Base-by-base conservation (phyloP, 2,797 vertebrate genomes). In the Danio aesculapii region DNA sequence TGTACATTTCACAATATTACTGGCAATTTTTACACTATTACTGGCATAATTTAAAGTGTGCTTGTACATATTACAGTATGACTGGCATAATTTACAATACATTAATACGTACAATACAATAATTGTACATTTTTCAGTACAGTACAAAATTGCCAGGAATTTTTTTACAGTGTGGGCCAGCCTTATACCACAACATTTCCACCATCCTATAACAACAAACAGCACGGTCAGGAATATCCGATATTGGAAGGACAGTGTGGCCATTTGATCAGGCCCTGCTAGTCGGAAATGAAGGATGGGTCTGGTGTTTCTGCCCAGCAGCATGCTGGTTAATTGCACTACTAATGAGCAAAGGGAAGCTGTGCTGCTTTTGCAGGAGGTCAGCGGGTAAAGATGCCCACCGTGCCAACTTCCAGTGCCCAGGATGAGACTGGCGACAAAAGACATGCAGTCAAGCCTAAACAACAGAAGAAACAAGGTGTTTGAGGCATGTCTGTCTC, bases 331-430 rank as follows among this genome's bases (percentile, higher is more conserved):
- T 83, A 83, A 85, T 83, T 70, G 58, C 2, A 41, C 69, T 74
- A 78, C 52, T 85, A 81, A 83, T 83, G 74, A 75, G 69, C 78
- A 41, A 64, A 72, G 39, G 71, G 61, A 81, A 81, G 69, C 63
- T 81, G 84, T 68, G 73, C 62, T 44, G 76, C 47, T 71, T 61
- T 83, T 53, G 57, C 74, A 74, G 63, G 66, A 21, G 57, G 55
- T 62, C 81, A 83, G 52, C 46, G 13, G 55, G 55, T 75, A 74
- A 73, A 41, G 21, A 72, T 78, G 70, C 68, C 46, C 73, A 52
- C 49, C 41, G 52, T 81, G 84, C 77, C 78, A 83, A 75, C 50
- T 81, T 75, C 41, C 75, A 74, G 84, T 57, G 46, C 63, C 52
- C 78, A 13, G 53, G 64, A 69, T 52, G 75, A 50, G 71, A 46